Evolutionary conservation across 2,888 invertebrate species (phyloP), one percentile per base, ranked within the genome.

Genomic region (Apodemia hepburni): DNA sequence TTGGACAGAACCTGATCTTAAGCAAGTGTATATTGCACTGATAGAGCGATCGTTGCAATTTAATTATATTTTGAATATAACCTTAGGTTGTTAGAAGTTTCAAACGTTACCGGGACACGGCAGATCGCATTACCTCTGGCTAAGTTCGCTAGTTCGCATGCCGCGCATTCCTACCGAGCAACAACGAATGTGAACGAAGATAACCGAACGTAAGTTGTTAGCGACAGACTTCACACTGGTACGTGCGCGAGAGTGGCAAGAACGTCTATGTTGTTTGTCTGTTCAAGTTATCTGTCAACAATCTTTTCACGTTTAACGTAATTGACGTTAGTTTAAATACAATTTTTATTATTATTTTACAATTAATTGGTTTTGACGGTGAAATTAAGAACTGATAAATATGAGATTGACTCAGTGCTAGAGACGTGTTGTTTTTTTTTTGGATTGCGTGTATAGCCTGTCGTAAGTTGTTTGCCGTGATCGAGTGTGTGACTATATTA

Each of bases 1-100:
- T 91, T 91, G 85, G 89, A 84, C 82, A 85, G 78, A 90, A 90
- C 91, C 85, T 89, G 90, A 87, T 90, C 87, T 86, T 83, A 85
- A 84, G 81, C 84, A 86, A 87, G 87, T 87, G 84, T 83, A 84
- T 78, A 85, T 81, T 87, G 78, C 78, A 78, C 71, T 75, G 81
- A 79, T 82, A 83, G 85, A 84, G 84, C 80, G 81, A 85, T 87
- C 80, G 82, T 89, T 88, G 91, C 90, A 87, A 87, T 88, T 88
- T 88, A 90, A 90, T 91, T 88, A 88, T 85, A 85, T 87, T 89
- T 87, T 80, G 83, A 82, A 80, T 81, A 82, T 84, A 81, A 82
- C 79, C 83, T 82, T 79, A 75, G 79, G 79, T 77, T 79, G 82
- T 81, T 82, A 82, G 81, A 83, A 82, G 82, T 82, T 81, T 76